Conservation (phyloP, 2,888 invertebrate genomes). For the Alcis repandata region DNA sequence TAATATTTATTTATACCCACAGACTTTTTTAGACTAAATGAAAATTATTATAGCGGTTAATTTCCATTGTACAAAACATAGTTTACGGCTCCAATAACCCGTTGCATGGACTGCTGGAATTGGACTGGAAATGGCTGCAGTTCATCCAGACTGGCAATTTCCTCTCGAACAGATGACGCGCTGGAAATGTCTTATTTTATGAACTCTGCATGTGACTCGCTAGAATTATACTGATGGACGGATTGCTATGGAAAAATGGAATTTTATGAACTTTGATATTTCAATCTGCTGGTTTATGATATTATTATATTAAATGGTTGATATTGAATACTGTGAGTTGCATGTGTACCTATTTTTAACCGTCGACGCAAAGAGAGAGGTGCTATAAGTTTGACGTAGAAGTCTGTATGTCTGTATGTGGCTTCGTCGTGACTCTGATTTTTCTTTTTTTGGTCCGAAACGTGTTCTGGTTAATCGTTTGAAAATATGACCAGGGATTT, state of each 20-base stretch:
- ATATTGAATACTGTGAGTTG: too few relatives aligned
- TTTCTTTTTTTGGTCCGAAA: too few relatives aligned
- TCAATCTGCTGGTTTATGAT: background rate
- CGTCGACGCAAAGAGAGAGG: too few relatives aligned
- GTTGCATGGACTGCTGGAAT: conserved; percentile 67
- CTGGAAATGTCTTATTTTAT: conserved; percentile 41
- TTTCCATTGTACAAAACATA: conserved; percentile 26
- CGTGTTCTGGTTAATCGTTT: too few relatives aligned
- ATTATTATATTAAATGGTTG: background rate
- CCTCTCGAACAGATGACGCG: conserved; percentile 53
- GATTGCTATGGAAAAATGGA: conserved; percentile 5
- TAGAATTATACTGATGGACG: conserved; percentile 39
- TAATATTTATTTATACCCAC: too few relatives aligned
- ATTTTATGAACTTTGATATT: background rate
- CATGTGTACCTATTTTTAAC: too few relatives aligned
- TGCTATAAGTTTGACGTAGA: too few relatives aligned
- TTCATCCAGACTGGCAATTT: conserved; percentile 52
- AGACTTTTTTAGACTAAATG: too few relatives aligned
- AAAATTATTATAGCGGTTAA: conserved; percentile 7
- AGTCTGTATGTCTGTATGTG: too few relatives aligned
- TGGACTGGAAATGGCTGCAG: conserved; percentile 65
- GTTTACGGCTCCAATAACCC: conserved; percentile 46
- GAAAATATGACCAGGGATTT: too few relatives aligned
- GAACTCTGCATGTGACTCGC: conserved; percentile 40
- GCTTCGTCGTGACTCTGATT: too few relatives aligned